Percentiles rank a stretch among this genome's conserved stretches.
Conservation (phyloP, 2,113 vertebrate species). For the Lontra canadensis region DNA sequence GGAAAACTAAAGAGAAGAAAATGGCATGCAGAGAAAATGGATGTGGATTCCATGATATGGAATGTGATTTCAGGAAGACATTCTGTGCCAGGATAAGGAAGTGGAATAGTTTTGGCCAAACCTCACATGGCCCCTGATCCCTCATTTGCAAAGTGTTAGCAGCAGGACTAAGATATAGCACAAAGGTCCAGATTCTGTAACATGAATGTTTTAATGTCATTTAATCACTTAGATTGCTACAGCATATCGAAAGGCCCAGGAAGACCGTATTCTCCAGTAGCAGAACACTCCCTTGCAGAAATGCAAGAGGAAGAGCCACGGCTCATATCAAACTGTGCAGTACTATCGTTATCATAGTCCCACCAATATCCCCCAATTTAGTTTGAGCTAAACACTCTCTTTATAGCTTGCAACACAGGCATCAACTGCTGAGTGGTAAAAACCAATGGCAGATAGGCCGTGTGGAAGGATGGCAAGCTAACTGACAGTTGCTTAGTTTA, state of each 20-base stretch:
- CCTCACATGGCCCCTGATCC: not conserved
- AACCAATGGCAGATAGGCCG: not conserved
- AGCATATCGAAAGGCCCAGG: not conserved
- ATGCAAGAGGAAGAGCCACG: not conserved
- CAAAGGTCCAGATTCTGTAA: not conserved
- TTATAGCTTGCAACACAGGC: slow-evolving; percentile 45
- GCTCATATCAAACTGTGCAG: slow-evolving; percentile 45
- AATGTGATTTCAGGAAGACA: slow-evolving; percentile 1
- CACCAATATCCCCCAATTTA: slow-evolving; percentile 61
- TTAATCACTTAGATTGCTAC: slow-evolving; percentile 24
- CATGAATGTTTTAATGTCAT: not conserved
- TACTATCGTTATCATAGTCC: slow-evolving; percentile 60
- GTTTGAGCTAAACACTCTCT: slow-evolving; percentile 58
- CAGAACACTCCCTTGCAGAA: slow-evolving; percentile 30
- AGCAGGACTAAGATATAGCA: not conserved
- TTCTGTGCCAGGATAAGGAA: not conserved
- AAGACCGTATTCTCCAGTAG: not conserved
- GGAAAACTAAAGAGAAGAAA: slow-evolving; percentile 2
- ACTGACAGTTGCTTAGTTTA: slow-evolving; percentile 12
- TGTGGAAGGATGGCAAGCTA: slow-evolving; percentile 21
- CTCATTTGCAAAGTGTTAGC: not conserved
- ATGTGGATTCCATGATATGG: not conserved
- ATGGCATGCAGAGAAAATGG: not conserved
- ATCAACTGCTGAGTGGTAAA: slow-evolving; percentile 58
- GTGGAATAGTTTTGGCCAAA: not conserved